A percentile compares a stretch with the other conserved stretches of the same genome.
Conservation (phyloP, 2,797 vertebrate species). For the Dendrocincla tyrannina region DNA sequence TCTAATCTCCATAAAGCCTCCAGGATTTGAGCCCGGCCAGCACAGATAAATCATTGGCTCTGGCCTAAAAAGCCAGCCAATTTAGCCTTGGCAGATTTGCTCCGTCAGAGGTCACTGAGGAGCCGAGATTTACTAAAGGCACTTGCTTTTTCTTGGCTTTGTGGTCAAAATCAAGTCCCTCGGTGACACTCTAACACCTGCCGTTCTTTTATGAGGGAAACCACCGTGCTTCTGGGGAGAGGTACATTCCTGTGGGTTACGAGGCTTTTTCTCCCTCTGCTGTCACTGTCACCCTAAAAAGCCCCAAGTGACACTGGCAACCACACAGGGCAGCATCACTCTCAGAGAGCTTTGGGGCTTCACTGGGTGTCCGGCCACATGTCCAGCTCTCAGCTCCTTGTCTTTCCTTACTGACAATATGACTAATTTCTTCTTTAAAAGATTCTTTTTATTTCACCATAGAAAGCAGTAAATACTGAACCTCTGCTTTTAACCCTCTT, state of each 20-base stretch:
- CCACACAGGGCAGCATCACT: background rate
- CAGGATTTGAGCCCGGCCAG: constrained; percentile 14
- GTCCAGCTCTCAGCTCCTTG: background rate
- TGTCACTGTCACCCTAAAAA: constrained; percentile 23
- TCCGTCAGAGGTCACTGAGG: constrained; percentile 25
- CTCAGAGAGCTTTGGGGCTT: background rate
- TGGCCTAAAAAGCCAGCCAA: constrained; percentile 26
- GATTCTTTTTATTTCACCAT: background rate
- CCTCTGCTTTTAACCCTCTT: background rate
- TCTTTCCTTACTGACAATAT: background rate
- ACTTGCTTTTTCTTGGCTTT: constrained; percentile 42
- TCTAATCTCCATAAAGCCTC: constrained; percentile 32
- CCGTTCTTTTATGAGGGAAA: constrained; percentile 41
- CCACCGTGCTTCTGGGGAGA: background rate
- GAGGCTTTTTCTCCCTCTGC: constrained; percentile 23
- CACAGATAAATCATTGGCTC: constrained; percentile 36
- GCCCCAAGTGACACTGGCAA: background rate
- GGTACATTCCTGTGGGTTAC: constrained; percentile 2
- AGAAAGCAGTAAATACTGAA: background rate
- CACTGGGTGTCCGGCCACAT: background rate
- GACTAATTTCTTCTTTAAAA: background rate
- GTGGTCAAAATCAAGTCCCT: constrained; percentile 37
- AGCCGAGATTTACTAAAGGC: constrained; percentile 21
- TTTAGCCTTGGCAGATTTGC: constrained; percentile 38
- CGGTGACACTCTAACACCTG: background rate